Evolutionary conservation across 2,888 invertebrate genomes (phyloP).

Genomic region (Stramonita haemastoma): DNA sequence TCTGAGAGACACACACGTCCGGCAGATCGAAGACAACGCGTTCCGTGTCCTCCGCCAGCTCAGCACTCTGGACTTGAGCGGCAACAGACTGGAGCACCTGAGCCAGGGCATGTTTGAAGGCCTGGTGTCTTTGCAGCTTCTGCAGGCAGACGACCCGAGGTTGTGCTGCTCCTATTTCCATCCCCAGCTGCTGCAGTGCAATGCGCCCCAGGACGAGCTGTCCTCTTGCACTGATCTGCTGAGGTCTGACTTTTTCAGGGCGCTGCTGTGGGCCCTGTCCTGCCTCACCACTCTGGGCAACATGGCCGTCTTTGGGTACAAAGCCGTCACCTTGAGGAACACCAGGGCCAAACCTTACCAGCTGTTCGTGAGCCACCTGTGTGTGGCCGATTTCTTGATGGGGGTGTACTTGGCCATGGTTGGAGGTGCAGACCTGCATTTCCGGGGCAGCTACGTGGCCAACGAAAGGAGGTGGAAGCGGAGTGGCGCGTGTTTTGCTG

Average conservation of each 20-base stretch:
- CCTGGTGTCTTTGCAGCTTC: neutral
- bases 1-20: neutral
- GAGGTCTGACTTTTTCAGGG: constrained; percentile 27
- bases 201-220: constrained; percentile 38
- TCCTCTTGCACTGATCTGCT: constrained; percentile 43
- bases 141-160: constrained; percentile 30
- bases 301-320: constrained; percentile 33
- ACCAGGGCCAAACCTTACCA: neutral
- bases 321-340: neutral
- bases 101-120: neutral
- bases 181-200: neutral
- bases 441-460: constrained; percentile 27
- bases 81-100: constrained; percentile 12
- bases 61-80: neutral
- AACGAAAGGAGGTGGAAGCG: constrained; percentile 38
- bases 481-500: constrained; percentile 28
- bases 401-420: constrained; percentile 44
- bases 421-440: constrained; percentile 39
- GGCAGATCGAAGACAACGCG: neutral
- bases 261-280: constrained; percentile 27
- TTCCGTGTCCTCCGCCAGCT: neutral
- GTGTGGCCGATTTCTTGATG: constrained; percentile 43
- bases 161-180: constrained; percentile 40
- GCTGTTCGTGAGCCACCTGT: constrained; percentile 43
- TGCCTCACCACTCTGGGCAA: constrained; percentile 30